phyloP scores from a whole-genome alignment of 2,888 invertebrate species.

The Phortica magna region DNA sequence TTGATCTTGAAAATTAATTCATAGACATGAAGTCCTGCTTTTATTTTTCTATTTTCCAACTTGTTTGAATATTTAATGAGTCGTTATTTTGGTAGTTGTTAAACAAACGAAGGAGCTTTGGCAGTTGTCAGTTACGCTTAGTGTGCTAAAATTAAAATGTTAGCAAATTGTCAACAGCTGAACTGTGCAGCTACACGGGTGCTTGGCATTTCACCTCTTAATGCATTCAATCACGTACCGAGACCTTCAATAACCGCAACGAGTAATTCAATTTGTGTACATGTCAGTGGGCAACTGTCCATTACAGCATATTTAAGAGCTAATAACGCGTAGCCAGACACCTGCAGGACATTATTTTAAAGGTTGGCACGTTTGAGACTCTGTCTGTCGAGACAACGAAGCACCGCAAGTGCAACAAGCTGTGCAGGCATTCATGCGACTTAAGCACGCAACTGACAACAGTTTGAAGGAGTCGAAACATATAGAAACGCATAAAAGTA shows the following conservation, averaged over 20 bases:
- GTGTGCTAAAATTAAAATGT: not conserved
- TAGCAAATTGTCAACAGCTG: not conserved
- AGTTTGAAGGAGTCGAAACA: not conserved
- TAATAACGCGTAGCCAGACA: conserved; percentile 63
- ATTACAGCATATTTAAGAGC: conserved; percentile 46
- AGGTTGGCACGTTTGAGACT: not conserved
- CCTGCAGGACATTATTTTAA: conserved; percentile 64
- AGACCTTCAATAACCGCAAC: conserved; percentile 16
- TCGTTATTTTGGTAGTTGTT: not conserved
- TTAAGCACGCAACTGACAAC: conserved; percentile 44
- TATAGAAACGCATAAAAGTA: not conserved
- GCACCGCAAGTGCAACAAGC: conserved; percentile 58
- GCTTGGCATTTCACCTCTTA: not conserved
- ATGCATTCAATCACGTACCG: conserved; percentile 15
- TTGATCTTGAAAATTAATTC: conserved; percentile 73
- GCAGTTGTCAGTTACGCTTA: not conserved
- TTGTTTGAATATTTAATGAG: too few species aligned
- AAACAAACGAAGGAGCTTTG: not conserved
- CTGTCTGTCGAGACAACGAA: conserved; percentile 42
- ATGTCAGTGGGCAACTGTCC: conserved; percentile 35
- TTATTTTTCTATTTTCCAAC: too few species aligned
- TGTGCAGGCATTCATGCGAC: conserved; percentile 37
- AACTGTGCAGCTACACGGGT: not conserved
- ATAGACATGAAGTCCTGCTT: conserved; percentile 50
- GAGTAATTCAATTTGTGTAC: conserved; percentile 67